Conservation (phyloP, 2,888 invertebrate genomes). For the Lapara coniferarum region DNA sequence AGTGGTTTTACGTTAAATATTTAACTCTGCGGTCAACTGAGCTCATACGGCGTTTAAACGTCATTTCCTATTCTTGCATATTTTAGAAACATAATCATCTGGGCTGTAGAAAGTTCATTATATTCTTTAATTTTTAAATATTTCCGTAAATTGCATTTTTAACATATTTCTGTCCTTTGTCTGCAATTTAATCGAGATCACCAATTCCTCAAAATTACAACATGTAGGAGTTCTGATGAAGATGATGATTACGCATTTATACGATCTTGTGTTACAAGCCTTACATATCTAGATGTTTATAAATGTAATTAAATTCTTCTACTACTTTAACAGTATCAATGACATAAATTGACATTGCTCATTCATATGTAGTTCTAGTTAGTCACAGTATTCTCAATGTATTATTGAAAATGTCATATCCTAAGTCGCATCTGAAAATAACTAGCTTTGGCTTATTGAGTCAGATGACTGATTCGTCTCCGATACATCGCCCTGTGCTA, state of each 20-base stretch:
- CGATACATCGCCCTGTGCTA: not conserved
- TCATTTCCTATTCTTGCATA: slow-evolving; percentile 30
- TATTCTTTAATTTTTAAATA: not conserved
- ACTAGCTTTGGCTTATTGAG: not conserved
- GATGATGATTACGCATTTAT: too few species aligned
- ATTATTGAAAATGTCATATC: not conserved
- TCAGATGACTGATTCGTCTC: not conserved
- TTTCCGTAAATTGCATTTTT: not conserved
- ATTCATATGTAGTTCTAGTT: not conserved
- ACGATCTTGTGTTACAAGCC: too few species aligned
- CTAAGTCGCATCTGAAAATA: not conserved
- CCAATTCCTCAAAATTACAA: not conserved
- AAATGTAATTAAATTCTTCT: not conserved
- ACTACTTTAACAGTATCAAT: not conserved
- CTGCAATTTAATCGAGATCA: not conserved
- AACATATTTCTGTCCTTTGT: not conserved
- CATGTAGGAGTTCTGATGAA: too few species aligned
- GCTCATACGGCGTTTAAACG: slow-evolving; percentile 19
- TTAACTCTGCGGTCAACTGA: slow-evolving; percentile 29
- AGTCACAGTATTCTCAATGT: not conserved
- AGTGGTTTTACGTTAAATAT: slow-evolving; percentile 23
- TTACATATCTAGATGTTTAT: too few species aligned
- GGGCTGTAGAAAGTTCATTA: slow-evolving; percentile 21
- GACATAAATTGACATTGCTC: not conserved
- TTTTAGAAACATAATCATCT: slow-evolving; percentile 19